A percentile compares a stretch with the other conserved stretches of the same genome.
These are phyloP conservation scores for Malacoraja senta DNA, from an alignment of 2,797 vertebrate species.

Conservation along the genomic window DNA sequence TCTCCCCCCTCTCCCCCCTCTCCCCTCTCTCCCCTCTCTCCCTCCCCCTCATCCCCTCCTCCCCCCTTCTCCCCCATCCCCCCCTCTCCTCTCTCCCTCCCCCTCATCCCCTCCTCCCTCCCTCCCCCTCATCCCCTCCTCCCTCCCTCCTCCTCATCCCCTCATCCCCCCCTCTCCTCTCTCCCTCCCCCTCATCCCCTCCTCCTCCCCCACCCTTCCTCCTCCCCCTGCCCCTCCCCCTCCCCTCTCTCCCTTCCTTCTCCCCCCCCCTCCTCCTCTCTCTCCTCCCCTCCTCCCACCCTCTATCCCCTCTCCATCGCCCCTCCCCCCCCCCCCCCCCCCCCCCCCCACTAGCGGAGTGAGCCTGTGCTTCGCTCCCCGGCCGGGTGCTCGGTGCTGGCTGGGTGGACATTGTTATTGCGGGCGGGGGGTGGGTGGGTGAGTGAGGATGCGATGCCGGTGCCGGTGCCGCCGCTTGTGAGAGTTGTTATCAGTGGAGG, in stretches of 20 bases:
- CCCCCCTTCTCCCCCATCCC: too few relatives aligned
- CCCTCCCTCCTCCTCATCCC: slow-evolving; percentile 36
- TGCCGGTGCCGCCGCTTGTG: not conserved
- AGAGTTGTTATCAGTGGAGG: not conserved
- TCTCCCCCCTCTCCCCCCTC: too few relatives aligned
- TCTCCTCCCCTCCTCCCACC: not conserved
- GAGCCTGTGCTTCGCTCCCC: not conserved
- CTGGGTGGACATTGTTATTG: not conserved
- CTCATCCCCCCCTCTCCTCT: too few relatives aligned
- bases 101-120: slow-evolving; percentile 38
- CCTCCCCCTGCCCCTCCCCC: too few relatives aligned
- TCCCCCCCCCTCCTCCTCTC: too few relatives aligned
- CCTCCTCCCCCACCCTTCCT: too few relatives aligned
- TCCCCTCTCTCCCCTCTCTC: too few relatives aligned
- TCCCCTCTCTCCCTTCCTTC: not conserved
- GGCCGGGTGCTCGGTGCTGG: not conserved
- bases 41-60: too few relatives aligned
- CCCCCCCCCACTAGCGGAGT: too few relatives aligned
- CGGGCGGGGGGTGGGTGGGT: not conserved
- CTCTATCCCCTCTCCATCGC: not conserved
- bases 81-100: too few relatives aligned
- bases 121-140: slow-evolving; percentile 47
- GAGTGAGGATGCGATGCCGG: too few relatives aligned
- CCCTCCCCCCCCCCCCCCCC: too few relatives aligned
- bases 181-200: not conserved